Base-by-base conservation (phyloP, 2,797 vertebrate species). In the Cetoscarus ocellatus region DNA sequence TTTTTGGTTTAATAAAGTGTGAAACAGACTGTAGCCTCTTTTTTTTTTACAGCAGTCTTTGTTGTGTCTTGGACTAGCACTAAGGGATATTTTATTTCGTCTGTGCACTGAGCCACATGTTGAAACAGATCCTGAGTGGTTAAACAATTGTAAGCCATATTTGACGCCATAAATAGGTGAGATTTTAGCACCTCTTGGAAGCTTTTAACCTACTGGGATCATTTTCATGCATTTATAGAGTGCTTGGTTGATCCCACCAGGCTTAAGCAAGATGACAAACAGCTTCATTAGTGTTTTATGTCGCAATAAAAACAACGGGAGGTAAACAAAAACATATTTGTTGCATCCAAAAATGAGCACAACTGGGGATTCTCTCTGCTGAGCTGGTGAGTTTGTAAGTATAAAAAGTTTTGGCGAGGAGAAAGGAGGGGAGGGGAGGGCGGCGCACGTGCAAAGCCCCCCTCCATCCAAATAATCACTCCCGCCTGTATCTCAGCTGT, bases 381-480 rank as follows among this genome's bases (percentile, higher is more conserved):
- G 84, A 85, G 84, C 55, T 82, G 57, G 76, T 75, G 67, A 70
- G 72, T 86, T 84, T 47, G 72, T 59, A 48, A 58, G 63, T 47
- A 68, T 75, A 70, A 75, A 82, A 14, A 13, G 40, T 36, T 5
- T 12, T 53, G 45, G 10, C 45, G 39, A 42, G 3, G 18, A 4
- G 47, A 6, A 15, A 18, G 9, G 8, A 15, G 14, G 18, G 18
- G 54, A 10, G 9, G 17, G 70, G 47, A 36, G 67, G 27, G 55
- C 12, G 35, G 8, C 7, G 64, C 86, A 91, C 61, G 77, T 91
- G 90, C 62, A 70, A 7, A 38, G 36, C 65, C 79, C 82, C 77
- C 61, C 48, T n/a, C 62, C 63, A 8, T 88, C 76, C 82, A 86
- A 90, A 88, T 89, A 90, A 91, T 90, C 85, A 84, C 83, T 87